Base-by-base conservation (phyloP, 2,888 invertebrate species). In the Drosophila neoperkinsi region DNA sequence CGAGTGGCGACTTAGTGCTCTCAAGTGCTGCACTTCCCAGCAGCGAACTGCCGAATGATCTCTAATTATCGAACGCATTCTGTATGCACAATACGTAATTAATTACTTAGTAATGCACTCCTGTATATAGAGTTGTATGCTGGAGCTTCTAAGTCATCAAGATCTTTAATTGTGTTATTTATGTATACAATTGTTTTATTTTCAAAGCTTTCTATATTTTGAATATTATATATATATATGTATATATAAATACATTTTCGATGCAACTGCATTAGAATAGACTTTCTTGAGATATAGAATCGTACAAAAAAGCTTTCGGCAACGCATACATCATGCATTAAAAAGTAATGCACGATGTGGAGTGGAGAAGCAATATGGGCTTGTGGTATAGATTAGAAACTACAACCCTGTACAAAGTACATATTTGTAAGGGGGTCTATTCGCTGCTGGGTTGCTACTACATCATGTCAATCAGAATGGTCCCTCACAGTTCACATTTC, bases 391-490 rank as follows among this genome's bases (percentile, higher is more conserved):
- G 13, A 4, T 7, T 21, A 13, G 4, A 21, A 7, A 13, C 16
- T 16, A 25, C 25, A 21, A 4, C 6, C 13, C 7, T 13, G 7
- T 21, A 13, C 21, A 21, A 13, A 46, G 21, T 7, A 16, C 16
- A 16, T 16, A 25, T 46, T 46, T 46, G 25, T 25, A 25, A 46
- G 21, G 21, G 13, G 16, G 46, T 25, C 16, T 25, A 16, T 25
- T 46, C 2, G 13, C 46, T 21, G 21, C 21, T 21, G 46, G 46
- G 46, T 46, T 56, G 68, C 71, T 52, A 58, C 71, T 83, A 58
- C 81, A 81, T 73, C 67, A 59, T 70, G 77, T 78, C 88, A 74
- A 83, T 88, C 83, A 77, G 70, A 65, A 76, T 68, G 52, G 53
- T 43, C 79, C 69, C 59, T 46, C 57, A 9, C 28, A 16, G 28